Conservation (phyloP, 2,113 vertebrate species). For the Nyctibius bracteatus region DNA sequence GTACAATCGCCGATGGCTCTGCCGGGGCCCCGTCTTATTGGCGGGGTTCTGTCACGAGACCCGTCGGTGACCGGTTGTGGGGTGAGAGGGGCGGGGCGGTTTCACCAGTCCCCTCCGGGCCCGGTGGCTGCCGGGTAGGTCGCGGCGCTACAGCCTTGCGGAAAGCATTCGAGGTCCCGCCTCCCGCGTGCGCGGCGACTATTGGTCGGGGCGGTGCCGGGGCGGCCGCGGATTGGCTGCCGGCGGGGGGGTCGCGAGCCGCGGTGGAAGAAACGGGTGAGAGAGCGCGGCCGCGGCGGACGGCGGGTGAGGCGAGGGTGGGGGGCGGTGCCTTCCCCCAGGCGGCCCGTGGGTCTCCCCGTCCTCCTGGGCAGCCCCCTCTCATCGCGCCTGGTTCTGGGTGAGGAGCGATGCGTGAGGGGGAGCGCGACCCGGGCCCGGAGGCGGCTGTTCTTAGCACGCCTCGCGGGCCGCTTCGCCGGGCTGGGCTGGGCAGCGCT, state of each 20-base stretch:
- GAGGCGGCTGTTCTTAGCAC: neutral
- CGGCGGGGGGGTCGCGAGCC: neutral
- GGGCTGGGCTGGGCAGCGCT: neutral
- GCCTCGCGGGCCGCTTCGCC: neutral
- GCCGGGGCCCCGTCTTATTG: neutral
- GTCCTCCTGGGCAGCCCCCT: accelerated
- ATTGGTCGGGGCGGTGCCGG: neutral
- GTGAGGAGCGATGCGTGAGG: too few relatives aligned
- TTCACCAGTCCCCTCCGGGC: neutral
- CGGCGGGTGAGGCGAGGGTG: neutral
- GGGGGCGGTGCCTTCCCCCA: neutral
- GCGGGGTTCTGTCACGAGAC: accelerated
- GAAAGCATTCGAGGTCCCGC: neutral
- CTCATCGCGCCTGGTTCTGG: too few relatives aligned
- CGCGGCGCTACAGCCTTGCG: neutral
- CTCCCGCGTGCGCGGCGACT: neutral
- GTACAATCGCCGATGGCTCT: too few relatives aligned
- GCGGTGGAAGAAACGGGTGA: neutral
- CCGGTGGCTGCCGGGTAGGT: neutral
- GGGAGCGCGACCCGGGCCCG: too few relatives aligned
- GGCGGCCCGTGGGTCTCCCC: accelerated
- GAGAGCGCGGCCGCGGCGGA: neutral
- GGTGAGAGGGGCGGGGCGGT: neutral
- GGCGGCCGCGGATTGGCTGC: neutral
- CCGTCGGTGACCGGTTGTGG: accelerated